Conservation (phyloP, 1,140 invertebrate genomes). For the Holotrichia oblita region DNA sequence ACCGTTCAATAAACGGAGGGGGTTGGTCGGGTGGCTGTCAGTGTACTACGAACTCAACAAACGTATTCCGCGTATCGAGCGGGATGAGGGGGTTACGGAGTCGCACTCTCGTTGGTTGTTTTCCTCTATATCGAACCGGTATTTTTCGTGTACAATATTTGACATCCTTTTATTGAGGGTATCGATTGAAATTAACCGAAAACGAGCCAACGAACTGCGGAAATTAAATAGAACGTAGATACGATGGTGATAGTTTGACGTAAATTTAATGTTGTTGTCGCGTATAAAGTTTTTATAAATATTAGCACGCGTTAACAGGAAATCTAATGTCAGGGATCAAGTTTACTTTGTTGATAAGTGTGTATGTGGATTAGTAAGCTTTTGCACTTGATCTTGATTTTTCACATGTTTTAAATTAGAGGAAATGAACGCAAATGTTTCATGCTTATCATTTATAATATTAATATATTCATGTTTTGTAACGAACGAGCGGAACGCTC, state of each 20-base stretch:
- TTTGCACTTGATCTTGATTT: background rate
- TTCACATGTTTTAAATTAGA: background rate
- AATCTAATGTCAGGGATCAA: background rate
- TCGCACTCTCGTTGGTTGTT: background rate
- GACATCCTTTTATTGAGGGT: too few species aligned
- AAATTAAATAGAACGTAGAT: too few species aligned
- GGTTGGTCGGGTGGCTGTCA: background rate
- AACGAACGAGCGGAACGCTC: too few species aligned
- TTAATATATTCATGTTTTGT: too few species aligned
- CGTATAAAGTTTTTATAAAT: background rate
- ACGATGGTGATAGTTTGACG: too few species aligned
- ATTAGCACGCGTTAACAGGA: background rate
- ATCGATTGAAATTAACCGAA: too few species aligned
- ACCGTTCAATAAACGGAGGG: conserved; percentile 10
- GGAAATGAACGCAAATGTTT: too few species aligned
- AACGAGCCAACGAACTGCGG: too few species aligned
- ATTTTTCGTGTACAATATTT: background rate
- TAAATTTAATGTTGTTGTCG: too few species aligned
- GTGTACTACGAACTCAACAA: background rate
- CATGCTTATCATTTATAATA: too few species aligned
- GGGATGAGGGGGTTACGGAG: background rate
- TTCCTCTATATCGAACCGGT: background rate
- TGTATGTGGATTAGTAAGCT: background rate
- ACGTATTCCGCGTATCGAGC: background rate
- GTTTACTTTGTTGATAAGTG: background rate